Base-by-base conservation (phyloP, 2,888 invertebrate genomes). In the Agonopterix subpropinquella region DNA sequence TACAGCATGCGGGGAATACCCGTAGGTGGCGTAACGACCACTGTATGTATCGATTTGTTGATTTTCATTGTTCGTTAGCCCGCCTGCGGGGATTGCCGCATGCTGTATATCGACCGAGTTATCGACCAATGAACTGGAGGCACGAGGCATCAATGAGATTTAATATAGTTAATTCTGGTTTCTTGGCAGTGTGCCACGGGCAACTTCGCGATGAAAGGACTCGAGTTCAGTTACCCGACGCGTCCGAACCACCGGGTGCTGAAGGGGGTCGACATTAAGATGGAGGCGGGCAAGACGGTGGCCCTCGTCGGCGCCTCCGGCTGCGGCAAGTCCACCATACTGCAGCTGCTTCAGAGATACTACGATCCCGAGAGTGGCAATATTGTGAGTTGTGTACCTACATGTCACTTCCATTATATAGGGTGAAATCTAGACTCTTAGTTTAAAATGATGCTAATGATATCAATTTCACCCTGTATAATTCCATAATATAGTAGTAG, bases 181-280 rank as follows among this genome's bases (percentile, higher is more conserved):
- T 39, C 10, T n/a, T 39, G 4, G 39, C 60, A 92, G 90, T 78
- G 84, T 53, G 86, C 91, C 1, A 87, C 91, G 28, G 95, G 95
- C 0, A 90, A 91, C 49, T 92, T 96, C 54, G 85, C 85, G 44
- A 89, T 94, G 57, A 90, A 91, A 47, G 90, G 93, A 48, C 90
- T 95, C 0, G 90, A 92, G 62, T 97, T 96, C 77, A 89, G 92
- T 57, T 97, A 97, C 74, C 96, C 97, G 0, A 93, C 94, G 0
- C 89, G 96, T 13, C 91, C 92, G 8, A 91, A 93, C 56, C 90
- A 91, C 28, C 89, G 90, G 45, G 91, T 97, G 2, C 85, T 97
- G 5, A 91, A 92, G 59, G 93, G 93, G 9, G 72, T 96, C 36
- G 91, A 92, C 70, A 92, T 58, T 81, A 92, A 77, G 90, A 91